Conservation (phyloP, 2,888 invertebrate species). For the Reticulitermes lucifugus region DNA sequence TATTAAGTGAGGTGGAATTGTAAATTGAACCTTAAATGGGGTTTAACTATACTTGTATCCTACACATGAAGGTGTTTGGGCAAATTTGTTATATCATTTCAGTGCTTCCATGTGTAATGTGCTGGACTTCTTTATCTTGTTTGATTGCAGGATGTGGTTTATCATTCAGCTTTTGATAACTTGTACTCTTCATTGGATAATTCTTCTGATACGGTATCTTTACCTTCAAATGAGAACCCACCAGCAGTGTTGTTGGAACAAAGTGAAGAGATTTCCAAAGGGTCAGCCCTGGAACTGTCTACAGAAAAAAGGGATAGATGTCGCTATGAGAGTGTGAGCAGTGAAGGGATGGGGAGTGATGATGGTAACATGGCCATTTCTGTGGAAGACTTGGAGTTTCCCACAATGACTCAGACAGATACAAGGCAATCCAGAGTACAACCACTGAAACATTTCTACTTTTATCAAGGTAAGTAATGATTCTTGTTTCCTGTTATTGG, state of each 20-base stretch:
- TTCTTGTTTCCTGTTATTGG: no score
- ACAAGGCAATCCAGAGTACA: slow-evolving; percentile 52
- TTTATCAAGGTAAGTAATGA: slow-evolving; percentile 79
- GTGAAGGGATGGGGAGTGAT: slow-evolving; percentile 58
- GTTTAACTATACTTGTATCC: no score
- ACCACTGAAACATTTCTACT: slow-evolving; percentile 75
- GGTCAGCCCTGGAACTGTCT: neutral
- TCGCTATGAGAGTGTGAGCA: slow-evolving; percentile 58
- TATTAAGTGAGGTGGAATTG: no score
- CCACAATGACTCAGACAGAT: slow-evolving; percentile 54
- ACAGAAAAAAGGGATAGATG: neutral
- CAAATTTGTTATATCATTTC: no score
- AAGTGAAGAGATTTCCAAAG: no score
- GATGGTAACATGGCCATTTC: slow-evolving; percentile 55
- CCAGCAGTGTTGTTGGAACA: no score
- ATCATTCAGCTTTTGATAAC: slow-evolving; percentile 53
- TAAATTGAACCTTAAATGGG: no score
- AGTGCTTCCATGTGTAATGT: neutral
- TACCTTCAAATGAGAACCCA: neutral
- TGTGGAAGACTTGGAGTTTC: slow-evolving; percentile 61
- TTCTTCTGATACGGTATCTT: neutral
- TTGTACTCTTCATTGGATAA: neutral
- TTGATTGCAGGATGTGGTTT: slow-evolving; percentile 49
- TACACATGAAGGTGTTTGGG: no score
- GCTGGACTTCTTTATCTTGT: no score